Evolutionary conservation across 2,888 invertebrate genomes (phyloP).

Genomic region (Cacoxenus indagator): DNA sequence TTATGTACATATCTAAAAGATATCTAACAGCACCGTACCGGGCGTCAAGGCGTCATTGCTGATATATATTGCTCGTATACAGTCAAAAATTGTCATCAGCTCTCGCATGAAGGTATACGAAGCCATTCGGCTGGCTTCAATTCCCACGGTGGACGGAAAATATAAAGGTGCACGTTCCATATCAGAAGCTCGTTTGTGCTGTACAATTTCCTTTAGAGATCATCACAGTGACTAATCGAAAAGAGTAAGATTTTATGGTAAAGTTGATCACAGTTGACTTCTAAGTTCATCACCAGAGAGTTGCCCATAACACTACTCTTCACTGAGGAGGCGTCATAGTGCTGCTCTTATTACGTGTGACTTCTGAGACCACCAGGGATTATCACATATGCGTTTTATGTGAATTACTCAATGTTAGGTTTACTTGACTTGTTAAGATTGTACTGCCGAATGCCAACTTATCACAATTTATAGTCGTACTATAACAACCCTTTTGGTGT

Average conservation of each 20-base stretch:
- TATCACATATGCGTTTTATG: too few relatives aligned
- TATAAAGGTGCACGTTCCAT: too few relatives aligned
- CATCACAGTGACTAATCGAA: constrained; percentile 1
- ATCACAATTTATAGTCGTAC: background rate
- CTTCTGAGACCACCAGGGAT: background rate
- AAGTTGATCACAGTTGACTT: background rate
- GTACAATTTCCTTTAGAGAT: background rate
- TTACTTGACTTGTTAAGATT: background rate
- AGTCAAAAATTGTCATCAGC: too few relatives aligned
- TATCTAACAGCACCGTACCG: too few relatives aligned
- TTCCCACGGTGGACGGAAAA: too few relatives aligned
- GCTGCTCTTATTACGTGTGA: background rate
- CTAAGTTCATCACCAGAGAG: background rate
- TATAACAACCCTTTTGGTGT: background rate
- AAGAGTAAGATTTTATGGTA: too few relatives aligned
- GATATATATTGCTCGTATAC: too few relatives aligned
- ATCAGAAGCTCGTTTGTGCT: constrained; percentile 6
- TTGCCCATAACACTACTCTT: background rate
- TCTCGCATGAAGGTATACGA: too few relatives aligned
- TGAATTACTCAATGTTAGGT: too few relatives aligned
- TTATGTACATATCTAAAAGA: too few relatives aligned
- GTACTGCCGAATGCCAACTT: background rate
- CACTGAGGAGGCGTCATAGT: background rate
- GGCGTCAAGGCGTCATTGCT: too few relatives aligned
- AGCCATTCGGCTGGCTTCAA: too few relatives aligned